Base-by-base conservation (phyloP, 2,113 vertebrate species). In the Oceanites oceanicus region DNA sequence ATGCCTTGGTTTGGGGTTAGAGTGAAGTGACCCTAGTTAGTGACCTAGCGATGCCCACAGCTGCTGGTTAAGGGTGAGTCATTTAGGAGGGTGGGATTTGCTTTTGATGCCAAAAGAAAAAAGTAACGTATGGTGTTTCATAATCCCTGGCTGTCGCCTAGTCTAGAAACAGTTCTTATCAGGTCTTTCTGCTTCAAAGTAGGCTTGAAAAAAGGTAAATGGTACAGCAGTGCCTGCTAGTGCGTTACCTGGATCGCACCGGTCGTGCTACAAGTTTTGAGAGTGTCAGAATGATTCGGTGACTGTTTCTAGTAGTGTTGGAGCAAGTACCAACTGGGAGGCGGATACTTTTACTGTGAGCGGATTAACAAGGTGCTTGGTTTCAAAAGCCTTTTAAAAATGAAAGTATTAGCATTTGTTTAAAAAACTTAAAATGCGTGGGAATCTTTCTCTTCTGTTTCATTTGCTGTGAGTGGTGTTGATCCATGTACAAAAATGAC, bases 311-410 rank as follows among this genome's bases (percentile, higher is more conserved):
- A 8, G 9, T 2, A 4, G 32, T 15, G 38, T 8, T 49, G 36
- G 30, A 55, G 50, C 22, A 44, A 17, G 36, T 2, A 11, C 17
- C 62, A 55, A 11, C 42, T 10, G 26, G 55, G 26, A 53, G 16
- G 3, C 17, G 1, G 9, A 0, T 14, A 2, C 16, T 61, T 44
- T 11, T 5, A 3, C 38, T 42, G 1, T 4, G 4, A 1, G 1
- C 11, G 50, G 2, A 10, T 88, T 21, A 55, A 20, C 25, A 3
- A 26, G 32, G 23, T 11, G 34, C 36, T 85, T 27, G 4, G 5
- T 38, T 77, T 62, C 9, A 2, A 71, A 74, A 71, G 27, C 18
- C 63, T 55, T 44, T 52, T 5, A 32, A 34, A 68, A 66, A 22
- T 14, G 0, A 9, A 66, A 52, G 18, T 6, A 9, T 34, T 34